Percentiles rank a stretch among this genome's conserved stretches.
phyloP scores from a whole-genome alignment of 1,140 invertebrate species.

The Rhizoglyphus robini region DNA sequence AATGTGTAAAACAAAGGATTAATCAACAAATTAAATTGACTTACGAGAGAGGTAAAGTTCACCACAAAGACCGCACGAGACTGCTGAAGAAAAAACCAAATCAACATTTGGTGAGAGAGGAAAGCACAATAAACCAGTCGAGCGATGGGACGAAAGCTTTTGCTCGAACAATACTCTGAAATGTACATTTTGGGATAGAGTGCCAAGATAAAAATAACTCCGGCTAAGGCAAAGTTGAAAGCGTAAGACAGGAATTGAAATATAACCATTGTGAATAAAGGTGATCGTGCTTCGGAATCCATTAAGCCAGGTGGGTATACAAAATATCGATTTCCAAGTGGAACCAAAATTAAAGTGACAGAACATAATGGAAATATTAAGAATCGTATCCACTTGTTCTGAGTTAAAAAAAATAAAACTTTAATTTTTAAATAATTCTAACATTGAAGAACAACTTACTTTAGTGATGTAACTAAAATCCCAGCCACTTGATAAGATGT shows the following conservation, averaged over 20 bases:
- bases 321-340: not conserved
- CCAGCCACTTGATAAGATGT: not conserved
- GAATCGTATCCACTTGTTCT: not conserved
- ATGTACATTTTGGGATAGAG: not conserved
- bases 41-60: not conserved
- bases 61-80: not conserved
- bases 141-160: not conserved
- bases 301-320: not conserved
- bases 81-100: slow-evolving; percentile 15
- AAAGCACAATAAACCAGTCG: slow-evolving; percentile 2
- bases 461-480: slow-evolving; percentile 1
- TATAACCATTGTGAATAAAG: not conserved
- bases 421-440: not conserved
- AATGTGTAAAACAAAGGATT: not conserved
- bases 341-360: not conserved
- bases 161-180: not conserved
- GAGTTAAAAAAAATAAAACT: not conserved
- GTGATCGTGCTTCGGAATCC: not conserved
- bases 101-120: slow-evolving; percentile 3
- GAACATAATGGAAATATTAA: not conserved
- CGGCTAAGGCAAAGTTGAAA: not conserved
- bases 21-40: not conserved
- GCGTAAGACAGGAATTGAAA: not conserved
- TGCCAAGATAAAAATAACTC: slow-evolving; percentile 6
- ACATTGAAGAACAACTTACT: not conserved